Evolutionary conservation across 2,113 vertebrate genomes (phyloP).

Genomic region (Ctenodactylus gundi): DNA sequence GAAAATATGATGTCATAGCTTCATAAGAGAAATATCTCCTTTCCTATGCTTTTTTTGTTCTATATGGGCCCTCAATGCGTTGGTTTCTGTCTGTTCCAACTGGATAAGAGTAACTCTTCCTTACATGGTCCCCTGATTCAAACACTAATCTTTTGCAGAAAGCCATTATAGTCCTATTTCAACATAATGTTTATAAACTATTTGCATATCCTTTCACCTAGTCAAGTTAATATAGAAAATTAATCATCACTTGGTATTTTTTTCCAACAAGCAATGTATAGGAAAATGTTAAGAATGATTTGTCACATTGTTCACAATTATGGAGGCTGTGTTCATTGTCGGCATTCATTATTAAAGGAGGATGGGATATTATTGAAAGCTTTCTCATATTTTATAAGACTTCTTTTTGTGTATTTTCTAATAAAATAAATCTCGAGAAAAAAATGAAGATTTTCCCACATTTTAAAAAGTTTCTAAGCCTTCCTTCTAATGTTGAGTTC

Average conservation of each 20-base stretch:
- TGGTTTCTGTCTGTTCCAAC: not conserved
- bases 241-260: not conserved
- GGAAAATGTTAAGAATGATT: not conserved
- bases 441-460: slow-evolving; percentile 40
- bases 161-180: not conserved
- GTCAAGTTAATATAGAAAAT: not conserved
- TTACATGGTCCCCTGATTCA: not conserved
- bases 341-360: not conserved
- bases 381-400: not conserved
- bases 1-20: not conserved
- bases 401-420: not conserved
- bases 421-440: not conserved
- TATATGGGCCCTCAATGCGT: not conserved
- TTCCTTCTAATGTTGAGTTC: not conserved
- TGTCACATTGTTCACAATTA: not conserved
- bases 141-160: not conserved
- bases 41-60: not conserved
- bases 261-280: not conserved
- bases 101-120: not conserved
- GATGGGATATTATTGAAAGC: not conserved
- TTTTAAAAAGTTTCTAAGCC: slow-evolving; percentile 4
- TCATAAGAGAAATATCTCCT: not conserved
- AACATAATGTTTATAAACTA: not conserved
- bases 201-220: not conserved
- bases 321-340: not conserved